Evolutionary conservation across 2,888 invertebrate genomes (phyloP), one percentile per base, ranked within the genome.

Genomic region (Onthophagus sagittarius): DNA sequence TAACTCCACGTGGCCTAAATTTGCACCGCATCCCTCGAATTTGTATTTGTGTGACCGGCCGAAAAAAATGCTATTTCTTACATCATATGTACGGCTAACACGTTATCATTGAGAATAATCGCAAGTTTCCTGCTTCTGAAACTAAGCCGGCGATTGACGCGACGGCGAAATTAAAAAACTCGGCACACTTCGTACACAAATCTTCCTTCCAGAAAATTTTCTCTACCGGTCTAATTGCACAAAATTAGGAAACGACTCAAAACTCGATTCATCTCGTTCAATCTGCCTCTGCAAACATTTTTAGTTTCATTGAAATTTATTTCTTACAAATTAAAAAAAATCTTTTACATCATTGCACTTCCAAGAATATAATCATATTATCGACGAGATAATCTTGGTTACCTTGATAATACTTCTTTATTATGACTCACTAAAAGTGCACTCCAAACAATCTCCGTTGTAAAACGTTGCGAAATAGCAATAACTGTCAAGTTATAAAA

Each of bases 61-160:
- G 23, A 23, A 67, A 67, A 67, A 67, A n/a, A 14, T 33, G 67
- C 64, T 67, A 73, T 76, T 77, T 76, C 77, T 79, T 78, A 78
- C 76, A 79, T 79, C 78, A 78, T 77, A 77, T 75, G 71, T 73
- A 78, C 78, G 79, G 78, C 77, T 77, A 53, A 53, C 79, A 78
- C 76, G 78, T 80, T 79, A 78, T 77, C 77, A 82, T 83, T 82
- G 80, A 79, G 80, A 78, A 78, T 83, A 83, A 83, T 83, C 78
- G 81, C 80, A 80, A 80, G 82, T 82, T 81, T 83, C 83, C 83
- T 81, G 82, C 75, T 67, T 77, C 77, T 78, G 78, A 79, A 80
- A 78, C 77, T 79, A 79, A 80, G 79, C 77, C 79, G 77, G 77
- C 67, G 15, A 67, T 67, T 67, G 67, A 13, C 15, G 39, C 39